Evolutionary conservation across 2,797 vertebrate species (phyloP).

Genomic region (Tapera naevia): DNA sequence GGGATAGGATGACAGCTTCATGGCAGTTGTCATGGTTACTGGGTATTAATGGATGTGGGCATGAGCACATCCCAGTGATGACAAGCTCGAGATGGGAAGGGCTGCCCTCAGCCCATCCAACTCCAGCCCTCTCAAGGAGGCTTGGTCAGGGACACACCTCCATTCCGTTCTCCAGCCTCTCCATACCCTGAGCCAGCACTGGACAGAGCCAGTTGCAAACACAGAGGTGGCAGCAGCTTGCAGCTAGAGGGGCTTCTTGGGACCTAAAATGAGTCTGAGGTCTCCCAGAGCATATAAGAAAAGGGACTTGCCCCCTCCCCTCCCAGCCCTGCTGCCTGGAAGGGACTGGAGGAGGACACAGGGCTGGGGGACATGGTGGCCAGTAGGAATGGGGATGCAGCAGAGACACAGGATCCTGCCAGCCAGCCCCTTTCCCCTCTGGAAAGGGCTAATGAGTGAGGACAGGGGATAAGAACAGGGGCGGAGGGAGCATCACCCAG

Average conservation of each 20-base stretch:
- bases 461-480: constrained; percentile 19
- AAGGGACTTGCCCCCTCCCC: not conserved
- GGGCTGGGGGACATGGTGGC: not conserved
- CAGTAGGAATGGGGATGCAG: rapidly evolving
- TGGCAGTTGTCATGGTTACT: constrained; percentile 58
- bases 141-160: not conserved
- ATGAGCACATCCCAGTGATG: not conserved
- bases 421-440: not conserved
- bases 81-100: not conserved
- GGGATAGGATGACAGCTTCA: constrained; percentile 34
- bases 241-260: not conserved
- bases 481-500: not conserved
- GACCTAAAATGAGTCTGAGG: not conserved
- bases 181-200: not conserved
- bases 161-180: rapidly evolving
- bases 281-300: not conserved
- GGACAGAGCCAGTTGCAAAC: not conserved
- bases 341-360: not conserved
- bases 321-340: not conserved
- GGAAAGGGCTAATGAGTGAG: constrained; percentile 9
- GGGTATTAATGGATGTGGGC: not conserved
- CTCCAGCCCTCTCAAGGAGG: rapidly evolving
- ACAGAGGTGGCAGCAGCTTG: not conserved
- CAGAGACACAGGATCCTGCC: not conserved
- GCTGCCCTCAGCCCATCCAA: not conserved